Evolutionary conservation across 2,888 invertebrate genomes (phyloP).

Genomic region (Leptinotarsa tumamoca): DNA sequence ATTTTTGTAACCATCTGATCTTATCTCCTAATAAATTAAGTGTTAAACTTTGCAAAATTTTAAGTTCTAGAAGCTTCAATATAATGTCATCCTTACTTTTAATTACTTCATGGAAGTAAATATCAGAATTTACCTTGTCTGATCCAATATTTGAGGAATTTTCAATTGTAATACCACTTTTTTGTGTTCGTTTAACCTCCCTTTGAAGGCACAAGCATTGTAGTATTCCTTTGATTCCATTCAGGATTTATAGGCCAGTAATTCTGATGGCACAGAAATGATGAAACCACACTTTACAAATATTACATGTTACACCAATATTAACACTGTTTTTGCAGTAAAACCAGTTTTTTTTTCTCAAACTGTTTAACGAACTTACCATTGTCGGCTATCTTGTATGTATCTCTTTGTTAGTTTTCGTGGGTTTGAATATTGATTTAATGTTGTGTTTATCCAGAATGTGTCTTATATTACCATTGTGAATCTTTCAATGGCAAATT

Average conservation of each 20-base stretch:
- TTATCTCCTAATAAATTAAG: not conserved
- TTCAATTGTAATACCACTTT: not conserved
- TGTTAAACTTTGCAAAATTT: not conserved
- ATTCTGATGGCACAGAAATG: not conserved
- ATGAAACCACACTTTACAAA: not conserved
- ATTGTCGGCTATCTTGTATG: not conserved
- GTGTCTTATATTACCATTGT: too few species aligned
- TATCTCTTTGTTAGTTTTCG: too few species aligned
- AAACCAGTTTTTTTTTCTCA: not conserved
- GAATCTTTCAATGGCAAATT: too few species aligned
- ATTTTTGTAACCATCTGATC: not conserved
- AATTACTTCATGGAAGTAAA: not conserved
- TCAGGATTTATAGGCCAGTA: not conserved
- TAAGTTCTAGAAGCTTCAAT: not conserved
- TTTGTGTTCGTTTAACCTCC: not conserved
- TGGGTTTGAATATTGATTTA: too few species aligned
- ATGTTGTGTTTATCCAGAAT: too few species aligned
- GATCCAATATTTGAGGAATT: not conserved
- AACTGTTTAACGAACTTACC: not conserved
- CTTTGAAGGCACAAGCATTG: not conserved
- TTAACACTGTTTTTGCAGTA: not conserved
- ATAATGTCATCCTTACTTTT: not conserved
- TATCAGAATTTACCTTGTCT: not conserved
- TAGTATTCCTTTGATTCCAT: not conserved
- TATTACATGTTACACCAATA: not conserved